These are phyloP conservation scores for Archips xylosteana DNA, from an alignment of 2,888 invertebrate genomes.

Conservation along the genomic window DNA sequence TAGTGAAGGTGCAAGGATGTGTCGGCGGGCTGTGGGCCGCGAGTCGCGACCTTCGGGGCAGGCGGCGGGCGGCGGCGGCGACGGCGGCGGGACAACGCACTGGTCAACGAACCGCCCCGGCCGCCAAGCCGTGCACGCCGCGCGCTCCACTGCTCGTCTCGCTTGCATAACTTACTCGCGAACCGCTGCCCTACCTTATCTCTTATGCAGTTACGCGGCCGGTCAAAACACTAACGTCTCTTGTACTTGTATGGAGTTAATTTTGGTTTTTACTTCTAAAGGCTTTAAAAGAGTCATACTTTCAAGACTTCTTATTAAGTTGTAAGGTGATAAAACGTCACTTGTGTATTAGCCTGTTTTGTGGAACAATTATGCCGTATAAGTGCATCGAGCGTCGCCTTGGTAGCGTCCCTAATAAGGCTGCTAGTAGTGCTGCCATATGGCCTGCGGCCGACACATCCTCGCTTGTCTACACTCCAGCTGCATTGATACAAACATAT, in stretches of 20 bases:
- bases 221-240: conserved; percentile 51
- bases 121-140: conserved; percentile 53
- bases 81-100: conserved; percentile 77
- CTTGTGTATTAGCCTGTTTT: conserved; percentile 64
- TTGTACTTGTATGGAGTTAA: background rate
- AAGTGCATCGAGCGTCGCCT: conserved; percentile 85
- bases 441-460: conserved; percentile 78
- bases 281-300: background rate
- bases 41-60: conserved; percentile 83
- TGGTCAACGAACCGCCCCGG: conserved; percentile 84
- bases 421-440: conserved; percentile 75
- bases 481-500: conserved; percentile 59
- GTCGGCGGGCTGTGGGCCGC: conserved; percentile 69
- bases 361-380: conserved; percentile 82
- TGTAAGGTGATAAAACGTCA: conserved; percentile 67
- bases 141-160: conserved; percentile 57
- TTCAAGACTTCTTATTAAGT: conserved; percentile 49
- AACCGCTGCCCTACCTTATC: conserved; percentile 63
- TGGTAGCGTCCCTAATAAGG: conserved; percentile 82
- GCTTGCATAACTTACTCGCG: conserved; percentile 77
- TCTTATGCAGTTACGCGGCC: conserved; percentile 66
- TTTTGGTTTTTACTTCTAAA: background rate
- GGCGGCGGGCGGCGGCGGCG: conserved; percentile 59
- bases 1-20: conserved; percentile 51
- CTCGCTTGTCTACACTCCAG: conserved; percentile 65